phyloP scores from a whole-genome alignment of 2,888 invertebrate genomes.

The Labia minor region DNA sequence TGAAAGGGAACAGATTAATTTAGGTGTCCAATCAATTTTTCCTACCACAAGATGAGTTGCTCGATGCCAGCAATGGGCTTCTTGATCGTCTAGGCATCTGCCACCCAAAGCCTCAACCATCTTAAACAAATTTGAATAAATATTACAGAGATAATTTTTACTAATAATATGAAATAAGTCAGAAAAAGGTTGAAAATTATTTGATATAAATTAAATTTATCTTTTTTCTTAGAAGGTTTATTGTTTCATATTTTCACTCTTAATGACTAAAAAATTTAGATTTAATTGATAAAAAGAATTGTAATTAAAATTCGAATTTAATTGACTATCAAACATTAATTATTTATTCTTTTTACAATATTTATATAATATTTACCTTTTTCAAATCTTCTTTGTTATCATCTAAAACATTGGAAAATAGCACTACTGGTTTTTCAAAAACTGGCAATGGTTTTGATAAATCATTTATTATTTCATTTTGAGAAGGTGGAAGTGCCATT shows the following conservation, averaged over 20 bases:
- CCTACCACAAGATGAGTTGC: conserved; percentile 87
- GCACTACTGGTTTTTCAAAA: conserved; percentile 18
- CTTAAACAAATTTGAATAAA: conserved; percentile 24
- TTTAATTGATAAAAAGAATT: too few species aligned
- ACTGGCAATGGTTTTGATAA: background rate
- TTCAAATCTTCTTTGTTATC: background rate
- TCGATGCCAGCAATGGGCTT: conserved; percentile 17
- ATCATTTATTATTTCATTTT: background rate
- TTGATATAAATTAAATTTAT: too few species aligned
- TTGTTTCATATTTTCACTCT: too few species aligned
- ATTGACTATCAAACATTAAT: too few species aligned
- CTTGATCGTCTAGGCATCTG: background rate
- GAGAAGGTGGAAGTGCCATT: background rate
- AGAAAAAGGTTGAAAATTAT: too few species aligned
- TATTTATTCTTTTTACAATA: too few species aligned
- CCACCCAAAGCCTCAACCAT: background rate
- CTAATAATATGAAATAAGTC: too few species aligned
- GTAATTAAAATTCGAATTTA: too few species aligned
- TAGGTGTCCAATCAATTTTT: conserved; percentile 67
- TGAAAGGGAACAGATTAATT: conserved; percentile 74
- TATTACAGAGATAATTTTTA: too few species aligned
- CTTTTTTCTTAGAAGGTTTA: too few species aligned
- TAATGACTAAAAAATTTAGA: too few species aligned
- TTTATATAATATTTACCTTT: too few species aligned
- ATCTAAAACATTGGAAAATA: conserved; percentile 25